Evolutionary conservation across 2,888 invertebrate genomes (phyloP).

Genomic region (Rhynchonema sp.): DNA sequence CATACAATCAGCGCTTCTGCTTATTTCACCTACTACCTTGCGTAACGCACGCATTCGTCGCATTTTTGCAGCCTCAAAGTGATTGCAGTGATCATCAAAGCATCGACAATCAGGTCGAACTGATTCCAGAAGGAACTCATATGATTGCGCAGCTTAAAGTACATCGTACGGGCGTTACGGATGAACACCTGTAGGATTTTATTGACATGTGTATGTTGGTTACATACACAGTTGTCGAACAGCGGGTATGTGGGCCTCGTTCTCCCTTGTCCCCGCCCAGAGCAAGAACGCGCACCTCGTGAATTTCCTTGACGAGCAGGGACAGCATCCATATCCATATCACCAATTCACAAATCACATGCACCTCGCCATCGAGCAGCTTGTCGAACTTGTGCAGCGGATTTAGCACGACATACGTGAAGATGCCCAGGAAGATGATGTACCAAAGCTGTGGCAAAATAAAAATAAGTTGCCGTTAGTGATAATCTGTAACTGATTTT

Average conservation of each 20-base stretch:
- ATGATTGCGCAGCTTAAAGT: constrained; percentile 24
- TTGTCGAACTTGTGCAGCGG: constrained; percentile 16
- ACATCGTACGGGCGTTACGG: background rate
- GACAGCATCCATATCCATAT: background rate
- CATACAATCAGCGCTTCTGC: too few relatives aligned
- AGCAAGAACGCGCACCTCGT: background rate
- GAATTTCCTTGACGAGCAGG: background rate
- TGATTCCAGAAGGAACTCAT: constrained; percentile 26
- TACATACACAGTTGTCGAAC: too few relatives aligned
- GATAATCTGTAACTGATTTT: background rate
- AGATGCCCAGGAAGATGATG: constrained; percentile 24
- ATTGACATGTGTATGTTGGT: too few relatives aligned
- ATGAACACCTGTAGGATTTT: background rate
- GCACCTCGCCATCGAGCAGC: background rate
- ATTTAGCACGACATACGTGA: constrained; percentile 26
- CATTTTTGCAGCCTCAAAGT: background rate
- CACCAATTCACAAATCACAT: background rate
- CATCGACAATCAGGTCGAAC: background rate
- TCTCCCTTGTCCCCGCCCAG: too few relatives aligned
- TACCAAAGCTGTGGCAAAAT: constrained; percentile 20
- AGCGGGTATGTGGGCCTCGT: too few relatives aligned
- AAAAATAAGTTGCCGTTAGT: background rate
- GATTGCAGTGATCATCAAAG: background rate
- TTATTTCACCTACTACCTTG: background rate
- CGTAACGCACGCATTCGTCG: background rate